These are phyloP conservation scores for Oncorhynchus masou DNA, from an alignment of 2,113 vertebrate genomes.

Conservation along the genomic window DNA sequence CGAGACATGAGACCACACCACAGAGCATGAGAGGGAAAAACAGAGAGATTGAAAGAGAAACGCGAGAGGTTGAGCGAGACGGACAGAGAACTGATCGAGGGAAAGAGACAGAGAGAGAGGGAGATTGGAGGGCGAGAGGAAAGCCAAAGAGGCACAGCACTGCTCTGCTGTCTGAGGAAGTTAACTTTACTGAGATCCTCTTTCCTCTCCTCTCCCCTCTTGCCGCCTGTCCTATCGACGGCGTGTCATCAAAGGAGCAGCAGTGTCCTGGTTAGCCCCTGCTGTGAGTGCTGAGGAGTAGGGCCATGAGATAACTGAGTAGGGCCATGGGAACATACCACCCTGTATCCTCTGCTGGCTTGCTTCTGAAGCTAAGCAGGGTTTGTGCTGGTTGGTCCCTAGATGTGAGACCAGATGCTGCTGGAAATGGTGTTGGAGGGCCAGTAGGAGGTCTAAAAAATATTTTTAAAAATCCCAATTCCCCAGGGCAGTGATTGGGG, in stretches of 20 bases:
- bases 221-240: background rate
- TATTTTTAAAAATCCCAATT: too few species aligned
- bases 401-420: too few species aligned
- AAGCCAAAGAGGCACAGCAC: slow-evolving; percentile 3
- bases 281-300: background rate
- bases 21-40: slow-evolving; percentile 14
- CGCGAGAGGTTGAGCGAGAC: background rate
- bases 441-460: too few species aligned
- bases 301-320: too few species aligned
- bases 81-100: background rate
- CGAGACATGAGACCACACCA: slow-evolving; percentile 47
- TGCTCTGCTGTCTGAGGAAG: slow-evolving; percentile 24
- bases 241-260: too few species aligned
- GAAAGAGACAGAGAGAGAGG: slow-evolving; percentile 4
- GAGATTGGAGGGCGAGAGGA: background rate
- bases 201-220: slow-evolving; percentile 3
- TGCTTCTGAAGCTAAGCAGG: too few species aligned
- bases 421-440: too few species aligned
- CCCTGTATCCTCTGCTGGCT: too few species aligned
- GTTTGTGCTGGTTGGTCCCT: too few species aligned
- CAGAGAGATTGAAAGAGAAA: slow-evolving; percentile 24
- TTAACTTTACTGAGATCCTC: slow-evolving; percentile 31
- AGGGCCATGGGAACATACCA: too few species aligned
- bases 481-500: too few species aligned
- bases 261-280: slow-evolving; percentile 21